Evolutionary conservation across 2,113 vertebrate species (phyloP).

Genomic region (Lepidothrix coronata): DNA sequence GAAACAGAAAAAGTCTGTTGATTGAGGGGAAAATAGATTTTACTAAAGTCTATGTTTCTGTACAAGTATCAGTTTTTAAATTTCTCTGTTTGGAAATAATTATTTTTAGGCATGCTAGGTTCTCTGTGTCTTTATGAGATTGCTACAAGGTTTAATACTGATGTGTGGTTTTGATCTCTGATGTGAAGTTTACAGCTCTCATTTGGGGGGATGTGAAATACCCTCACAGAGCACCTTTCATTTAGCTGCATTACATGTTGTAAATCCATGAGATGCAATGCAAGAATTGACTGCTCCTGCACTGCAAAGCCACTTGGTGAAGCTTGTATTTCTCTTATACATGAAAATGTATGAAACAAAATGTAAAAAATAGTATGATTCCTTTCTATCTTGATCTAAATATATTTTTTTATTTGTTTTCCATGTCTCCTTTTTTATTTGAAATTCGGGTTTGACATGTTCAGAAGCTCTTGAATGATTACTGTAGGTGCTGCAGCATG

Average conservation of each 20-base stretch:
- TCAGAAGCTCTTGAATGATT: background rate
- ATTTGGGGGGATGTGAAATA: background rate
- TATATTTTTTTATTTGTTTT: background rate
- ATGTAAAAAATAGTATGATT: background rate
- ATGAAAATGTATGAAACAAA: background rate
- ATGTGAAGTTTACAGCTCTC: background rate
- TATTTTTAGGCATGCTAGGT: background rate
- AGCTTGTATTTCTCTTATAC: background rate
- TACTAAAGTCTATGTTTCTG: background rate
- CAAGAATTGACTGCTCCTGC: background rate
- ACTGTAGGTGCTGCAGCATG: fast-evolving
- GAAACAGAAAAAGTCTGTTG: background rate
- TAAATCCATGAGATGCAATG: background rate
- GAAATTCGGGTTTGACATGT: background rate
- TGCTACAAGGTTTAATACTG: background rate
- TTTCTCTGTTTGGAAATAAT: background rate
- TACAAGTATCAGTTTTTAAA: background rate
- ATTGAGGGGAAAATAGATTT: background rate
- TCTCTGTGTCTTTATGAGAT: background rate
- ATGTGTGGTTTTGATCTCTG: background rate
- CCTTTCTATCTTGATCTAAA: background rate
- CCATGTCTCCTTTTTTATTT: background rate
- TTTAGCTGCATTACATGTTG: background rate
- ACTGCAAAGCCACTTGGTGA: background rate
- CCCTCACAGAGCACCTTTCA: background rate